Percentiles rank a stretch among this genome's conserved stretches.
phyloP scores from a whole-genome alignment of 2,888 invertebrate genomes.

The Plebejus melissa region DNA sequence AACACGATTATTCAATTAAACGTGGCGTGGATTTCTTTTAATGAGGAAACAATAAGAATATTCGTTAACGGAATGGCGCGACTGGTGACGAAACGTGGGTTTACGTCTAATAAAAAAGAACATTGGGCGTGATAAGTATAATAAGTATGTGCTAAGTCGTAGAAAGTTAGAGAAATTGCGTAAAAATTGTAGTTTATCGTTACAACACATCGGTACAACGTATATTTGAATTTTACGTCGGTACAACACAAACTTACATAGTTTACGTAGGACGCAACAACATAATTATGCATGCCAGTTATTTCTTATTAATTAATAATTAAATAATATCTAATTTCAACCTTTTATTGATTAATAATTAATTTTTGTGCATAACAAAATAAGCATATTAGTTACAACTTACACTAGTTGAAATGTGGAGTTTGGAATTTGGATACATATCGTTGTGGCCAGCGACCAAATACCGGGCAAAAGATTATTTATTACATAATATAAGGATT shows the following conservation, averaged over 20 bases:
- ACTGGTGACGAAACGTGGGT: background rate
- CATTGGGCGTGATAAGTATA: background rate
- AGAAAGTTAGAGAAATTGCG: constrained; percentile 19
- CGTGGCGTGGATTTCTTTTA: background rate
- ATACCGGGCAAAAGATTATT: too few relatives aligned
- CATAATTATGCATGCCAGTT: too few relatives aligned
- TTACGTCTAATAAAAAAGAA: background rate
- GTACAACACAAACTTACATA: background rate
- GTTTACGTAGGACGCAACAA: background rate
- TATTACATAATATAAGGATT: background rate
- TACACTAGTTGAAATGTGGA: background rate
- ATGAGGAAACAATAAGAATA: constrained; percentile 2
- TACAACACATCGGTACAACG: background rate
- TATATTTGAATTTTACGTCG: background rate
- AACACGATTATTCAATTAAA: background rate
- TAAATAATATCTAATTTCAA: too few relatives aligned
- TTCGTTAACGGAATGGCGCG: background rate
- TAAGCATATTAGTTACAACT: too few relatives aligned
- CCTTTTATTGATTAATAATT: too few relatives aligned
- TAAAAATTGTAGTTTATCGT: background rate
- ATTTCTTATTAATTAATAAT: too few relatives aligned
- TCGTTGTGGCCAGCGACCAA: background rate
- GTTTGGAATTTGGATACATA: background rate
- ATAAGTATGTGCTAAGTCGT: background rate
- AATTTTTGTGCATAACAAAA: too few relatives aligned